Percentiles rank a stretch among this genome's conserved stretches.
Conservation (phyloP, 2,113 vertebrate species). For the Lipotes vexillifer region DNA sequence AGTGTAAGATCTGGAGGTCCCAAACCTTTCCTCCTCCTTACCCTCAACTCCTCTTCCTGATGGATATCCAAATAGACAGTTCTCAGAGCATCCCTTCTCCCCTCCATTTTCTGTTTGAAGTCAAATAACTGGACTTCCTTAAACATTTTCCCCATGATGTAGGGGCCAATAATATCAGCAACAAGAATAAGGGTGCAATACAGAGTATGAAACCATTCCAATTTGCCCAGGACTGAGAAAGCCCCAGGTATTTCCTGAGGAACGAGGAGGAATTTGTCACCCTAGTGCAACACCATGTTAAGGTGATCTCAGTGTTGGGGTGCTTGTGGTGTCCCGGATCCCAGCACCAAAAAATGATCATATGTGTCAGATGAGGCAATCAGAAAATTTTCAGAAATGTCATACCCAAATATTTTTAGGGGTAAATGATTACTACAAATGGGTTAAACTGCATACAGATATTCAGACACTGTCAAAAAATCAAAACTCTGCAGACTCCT, state of each 20-base stretch:
- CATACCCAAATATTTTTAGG: neutral
- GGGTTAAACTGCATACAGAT: neutral
- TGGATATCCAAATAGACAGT: neutral
- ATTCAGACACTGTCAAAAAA: neutral
- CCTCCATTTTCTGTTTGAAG: neutral
- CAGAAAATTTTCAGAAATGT: neutral
- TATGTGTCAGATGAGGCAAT: neutral
- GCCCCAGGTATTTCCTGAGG: neutral
- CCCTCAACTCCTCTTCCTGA: fast-evolving
- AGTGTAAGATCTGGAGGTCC: neutral
- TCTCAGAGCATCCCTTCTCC: neutral
- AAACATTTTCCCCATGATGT: neutral
- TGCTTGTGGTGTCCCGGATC: neutral
- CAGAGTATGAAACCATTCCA: neutral
- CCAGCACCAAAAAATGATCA: neutral
- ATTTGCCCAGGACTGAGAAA: neutral
- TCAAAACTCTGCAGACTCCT: neutral
- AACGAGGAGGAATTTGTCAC: neutral
- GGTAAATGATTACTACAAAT: neutral
- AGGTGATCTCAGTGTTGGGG: fast-evolving
- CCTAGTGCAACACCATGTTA: neutral
- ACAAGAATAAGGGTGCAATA: neutral
- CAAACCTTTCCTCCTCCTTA: neutral
- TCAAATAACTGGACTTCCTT: neutral
- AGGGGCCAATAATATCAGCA: neutral